Evolutionary conservation across 1,140 invertebrate genomes (phyloP), one percentile per base, ranked within the genome.

Genomic region (Formica selysi): DNA sequence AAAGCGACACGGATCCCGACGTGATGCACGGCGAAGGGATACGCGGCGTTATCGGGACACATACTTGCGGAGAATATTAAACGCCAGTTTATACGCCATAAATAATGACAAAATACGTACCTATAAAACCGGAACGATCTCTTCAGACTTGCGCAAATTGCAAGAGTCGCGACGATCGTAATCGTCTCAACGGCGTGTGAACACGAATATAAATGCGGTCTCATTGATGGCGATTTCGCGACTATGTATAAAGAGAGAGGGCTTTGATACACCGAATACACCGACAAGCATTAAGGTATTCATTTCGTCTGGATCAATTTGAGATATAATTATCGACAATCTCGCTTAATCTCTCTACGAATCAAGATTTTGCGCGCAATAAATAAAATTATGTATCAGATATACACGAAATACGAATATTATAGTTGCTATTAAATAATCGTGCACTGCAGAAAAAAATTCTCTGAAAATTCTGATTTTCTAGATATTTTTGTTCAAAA

Each of bases 31-130:
- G 19, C 26, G 26, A 36, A 83, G 16, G 79, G 38, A 59, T 19
- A 44, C 26, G 5, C 67, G 32, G 8, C 5, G 26, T 44, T 57
- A 44, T 44, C 16, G 48, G 54, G 44, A 61, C 79, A 19, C 36
- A 51, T 13, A 19, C 48, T 51, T 19, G 38, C 67, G 26, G 54
- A 48, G 68, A 83, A 83, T 83, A 74, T 83, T 74, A 83, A 83
- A 74, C 11, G 79, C 0, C 79, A 48, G 59, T 83, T 83, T 83
- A 74, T 61, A 29, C 11, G 26, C 54, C 38, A 38, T 83, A 83
- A 83, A 74, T 83, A 83, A 83, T 73, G 67, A 83, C 68, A 61
- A 61, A 83, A 83, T 36, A 54, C 79, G 54, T 32, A 11, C 38
- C 51, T 36, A 44, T 61, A 83, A 83, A 83, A 74, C 62, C 38